Evolutionary conservation across 2,888 invertebrate genomes (phyloP).

Genomic region (Formica aserva): DNA sequence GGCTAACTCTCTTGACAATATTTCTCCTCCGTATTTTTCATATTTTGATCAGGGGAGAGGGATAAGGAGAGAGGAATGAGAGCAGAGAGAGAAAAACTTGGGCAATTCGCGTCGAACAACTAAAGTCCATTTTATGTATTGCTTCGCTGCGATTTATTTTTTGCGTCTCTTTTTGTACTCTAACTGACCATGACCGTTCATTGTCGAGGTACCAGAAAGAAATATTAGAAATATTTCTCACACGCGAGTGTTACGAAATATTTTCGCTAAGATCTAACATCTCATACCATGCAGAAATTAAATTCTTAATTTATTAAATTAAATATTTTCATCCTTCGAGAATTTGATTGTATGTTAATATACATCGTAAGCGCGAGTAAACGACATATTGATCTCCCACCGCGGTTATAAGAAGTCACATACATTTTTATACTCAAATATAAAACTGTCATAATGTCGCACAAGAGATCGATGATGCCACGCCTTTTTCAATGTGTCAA

Average conservation of each 20-base stretch:
- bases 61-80: background rate
- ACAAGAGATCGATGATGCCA: background rate
- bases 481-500: background rate
- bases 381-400: background rate
- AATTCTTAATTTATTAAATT: too few species aligned
- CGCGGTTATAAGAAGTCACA: background rate
- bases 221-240: background rate
- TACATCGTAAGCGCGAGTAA: background rate
- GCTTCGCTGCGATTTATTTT: slow-evolving; percentile 12
- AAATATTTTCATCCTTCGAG: background rate
- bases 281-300: background rate
- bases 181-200: background rate
- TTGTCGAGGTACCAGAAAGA: background rate
- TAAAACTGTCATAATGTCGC: background rate
- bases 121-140: slow-evolving; percentile 35
- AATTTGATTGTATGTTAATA: background rate
- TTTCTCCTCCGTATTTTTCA: slow-evolving; percentile 13
- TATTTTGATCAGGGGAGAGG: background rate
- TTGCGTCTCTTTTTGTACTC: background rate
- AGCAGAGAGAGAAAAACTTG: background rate
- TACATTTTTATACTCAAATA: background rate
- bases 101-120: background rate
- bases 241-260: background rate
- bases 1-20: slow-evolving; percentile 8
- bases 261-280: background rate